Percentiles rank a stretch among this genome's conserved stretches.
These are phyloP conservation scores for Drosophila kuntzei DNA, from an alignment of 2,888 invertebrate species.

Conservation along the genomic window DNA sequence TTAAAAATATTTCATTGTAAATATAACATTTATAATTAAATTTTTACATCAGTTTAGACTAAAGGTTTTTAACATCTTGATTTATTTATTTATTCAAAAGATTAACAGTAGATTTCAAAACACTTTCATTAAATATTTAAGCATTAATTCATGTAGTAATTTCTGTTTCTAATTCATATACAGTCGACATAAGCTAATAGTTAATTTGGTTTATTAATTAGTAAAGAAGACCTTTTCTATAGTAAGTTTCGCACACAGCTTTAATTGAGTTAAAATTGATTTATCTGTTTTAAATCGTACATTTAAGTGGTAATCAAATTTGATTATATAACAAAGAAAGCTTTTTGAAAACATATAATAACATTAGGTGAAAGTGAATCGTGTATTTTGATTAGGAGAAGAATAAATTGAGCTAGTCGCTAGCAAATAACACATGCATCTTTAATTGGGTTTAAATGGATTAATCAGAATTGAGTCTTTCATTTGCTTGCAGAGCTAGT, in stretches of 20 bases:
- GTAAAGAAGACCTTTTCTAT: too few relatives aligned
- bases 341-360: not conserved
- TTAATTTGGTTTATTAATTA: too few relatives aligned
- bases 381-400: not conserved
- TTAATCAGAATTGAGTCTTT: constrained; percentile 6
- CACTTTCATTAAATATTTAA: too few relatives aligned
- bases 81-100: too few relatives aligned
- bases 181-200: too few relatives aligned
- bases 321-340: not conserved
- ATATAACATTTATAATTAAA: too few relatives aligned
- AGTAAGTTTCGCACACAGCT: not conserved
- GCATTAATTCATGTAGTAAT: too few relatives aligned
- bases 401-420: not conserved
- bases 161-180: too few relatives aligned
- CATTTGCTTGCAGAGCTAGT: not conserved
- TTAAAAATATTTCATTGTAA: too few relatives aligned
- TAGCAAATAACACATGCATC: not conserved
- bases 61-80: too few relatives aligned
- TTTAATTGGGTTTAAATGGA: constrained; percentile 8
- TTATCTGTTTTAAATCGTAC: not conserved
- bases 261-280: not conserved
- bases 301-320: not conserved
- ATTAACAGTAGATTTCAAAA: too few relatives aligned
- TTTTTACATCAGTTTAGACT: too few relatives aligned
- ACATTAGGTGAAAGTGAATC: not conserved